A percentile compares a stretch with the other conserved stretches of the same genome.
Conservation (phyloP, 2,113 vertebrate species). For the Syngnathus floridae region DNA sequence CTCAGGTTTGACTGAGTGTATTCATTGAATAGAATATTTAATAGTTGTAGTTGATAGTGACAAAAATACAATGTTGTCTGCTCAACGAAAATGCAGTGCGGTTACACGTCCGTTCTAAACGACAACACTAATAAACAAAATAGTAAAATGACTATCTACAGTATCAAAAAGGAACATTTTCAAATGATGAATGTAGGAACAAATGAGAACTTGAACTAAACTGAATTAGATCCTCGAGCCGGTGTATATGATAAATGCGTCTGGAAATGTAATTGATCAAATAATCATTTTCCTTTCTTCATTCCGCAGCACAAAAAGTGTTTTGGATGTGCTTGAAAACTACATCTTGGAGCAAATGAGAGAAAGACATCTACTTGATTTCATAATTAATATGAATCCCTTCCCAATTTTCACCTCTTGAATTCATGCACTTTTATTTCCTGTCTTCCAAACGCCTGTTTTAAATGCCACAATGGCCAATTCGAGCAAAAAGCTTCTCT, state of each 20-base stretch:
- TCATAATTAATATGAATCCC: neutral
- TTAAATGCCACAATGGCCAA: slow-evolving; percentile 44
- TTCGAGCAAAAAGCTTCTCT: slow-evolving; percentile 44
- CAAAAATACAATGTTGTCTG: too few species aligned
- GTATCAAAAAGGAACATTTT: too few species aligned
- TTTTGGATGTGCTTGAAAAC: neutral
- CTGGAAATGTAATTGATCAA: slow-evolving; percentile 33
- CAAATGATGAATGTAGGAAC: neutral
- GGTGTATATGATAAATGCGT: slow-evolving; percentile 21
- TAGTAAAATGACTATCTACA: too few species aligned
- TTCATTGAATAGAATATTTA: too few species aligned
- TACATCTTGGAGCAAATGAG: neutral
- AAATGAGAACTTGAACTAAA: neutral
- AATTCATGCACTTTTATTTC: slow-evolving; percentile 16
- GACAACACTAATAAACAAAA: neutral
- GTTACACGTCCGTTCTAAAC: too few species aligned
- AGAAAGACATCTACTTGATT: neutral
- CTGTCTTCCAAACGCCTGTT: slow-evolving; percentile 40
- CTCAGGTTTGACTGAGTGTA: too few species aligned
- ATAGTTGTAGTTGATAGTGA: neutral
- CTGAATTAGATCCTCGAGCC: neutral
- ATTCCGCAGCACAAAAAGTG: neutral
- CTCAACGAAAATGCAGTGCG: neutral
- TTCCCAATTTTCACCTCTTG: slow-evolving; percentile 9
- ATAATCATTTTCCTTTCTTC: slow-evolving; percentile 15